Percentiles rank a stretch among this genome's conserved stretches.
Evolutionary conservation across 2,113 vertebrate genomes (phyloP).

Genomic region (Illadopsis cleaveri): DNA sequence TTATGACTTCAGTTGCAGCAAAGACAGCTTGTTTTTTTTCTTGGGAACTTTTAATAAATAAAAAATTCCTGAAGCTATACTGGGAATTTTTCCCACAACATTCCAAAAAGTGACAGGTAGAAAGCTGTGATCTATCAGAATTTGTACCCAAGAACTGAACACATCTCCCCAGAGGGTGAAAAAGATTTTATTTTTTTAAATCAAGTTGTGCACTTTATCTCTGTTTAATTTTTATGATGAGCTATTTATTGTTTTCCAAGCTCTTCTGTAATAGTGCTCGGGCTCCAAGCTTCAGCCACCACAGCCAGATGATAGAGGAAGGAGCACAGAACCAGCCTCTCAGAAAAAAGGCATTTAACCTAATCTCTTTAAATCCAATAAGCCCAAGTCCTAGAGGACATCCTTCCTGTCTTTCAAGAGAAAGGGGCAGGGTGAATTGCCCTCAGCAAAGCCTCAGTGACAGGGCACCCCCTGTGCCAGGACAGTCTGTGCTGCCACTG

Average conservation of each 20-base stretch:
- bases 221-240: not conserved
- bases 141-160: not conserved
- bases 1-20: not conserved
- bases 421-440: not conserved
- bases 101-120: not conserved
- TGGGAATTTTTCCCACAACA: not conserved
- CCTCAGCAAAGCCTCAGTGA: not conserved
- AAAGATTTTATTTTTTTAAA: not conserved
- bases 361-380: constrained; percentile 7
- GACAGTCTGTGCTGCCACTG: not conserved
- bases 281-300: not conserved
- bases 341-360: not conserved
- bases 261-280: fast-evolving
- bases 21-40: not conserved
- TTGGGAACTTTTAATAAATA: not conserved
- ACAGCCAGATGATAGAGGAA: not conserved
- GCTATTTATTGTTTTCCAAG: not conserved
- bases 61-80: not conserved
- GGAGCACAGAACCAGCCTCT: not conserved
- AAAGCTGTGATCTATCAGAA: not conserved
- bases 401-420: not conserved
- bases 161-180: not conserved
- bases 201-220: fast-evolving
- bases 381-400: not conserved
- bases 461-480: not conserved